Conservation (phyloP, 2,113 vertebrate species). For the Oncorhynchus nerka region DNA sequence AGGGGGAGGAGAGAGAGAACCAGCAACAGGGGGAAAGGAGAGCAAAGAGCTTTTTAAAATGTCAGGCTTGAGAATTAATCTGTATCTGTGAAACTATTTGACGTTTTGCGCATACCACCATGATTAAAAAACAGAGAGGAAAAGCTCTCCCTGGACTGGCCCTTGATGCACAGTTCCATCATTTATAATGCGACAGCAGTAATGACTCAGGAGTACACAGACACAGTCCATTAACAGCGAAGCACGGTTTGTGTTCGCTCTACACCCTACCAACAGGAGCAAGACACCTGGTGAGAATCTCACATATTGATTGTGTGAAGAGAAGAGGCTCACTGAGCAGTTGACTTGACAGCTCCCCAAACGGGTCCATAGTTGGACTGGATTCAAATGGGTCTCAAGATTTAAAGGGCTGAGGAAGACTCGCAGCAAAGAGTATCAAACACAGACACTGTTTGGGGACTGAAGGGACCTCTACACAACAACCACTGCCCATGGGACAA, state of each 20-base stretch:
- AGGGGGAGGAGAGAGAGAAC: too few relatives aligned
- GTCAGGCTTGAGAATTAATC: conserved; percentile 28
- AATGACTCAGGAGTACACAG: background rate
- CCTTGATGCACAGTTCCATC: background rate
- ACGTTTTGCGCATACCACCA: background rate
- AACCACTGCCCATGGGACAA: too few relatives aligned
- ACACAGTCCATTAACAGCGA: background rate
- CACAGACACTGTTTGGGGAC: background rate
- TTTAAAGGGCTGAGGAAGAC: background rate
- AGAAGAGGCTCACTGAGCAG: background rate
- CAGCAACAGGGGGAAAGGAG: background rate
- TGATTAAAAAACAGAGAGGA: conserved; percentile 28
- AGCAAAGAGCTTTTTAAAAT: conserved; percentile 4
- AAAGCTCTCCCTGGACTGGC: background rate
- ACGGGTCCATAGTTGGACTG: background rate
- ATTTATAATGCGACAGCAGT: background rate
- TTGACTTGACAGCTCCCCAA: background rate
- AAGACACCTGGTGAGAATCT: background rate
- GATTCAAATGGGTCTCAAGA: background rate
- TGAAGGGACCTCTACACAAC: too few relatives aligned
- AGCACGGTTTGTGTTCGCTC: background rate
- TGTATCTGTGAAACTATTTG: background rate
- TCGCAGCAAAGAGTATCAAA: background rate
- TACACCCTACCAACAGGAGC: background rate
- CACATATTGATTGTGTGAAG: background rate